Evolutionary conservation across 2,797 vertebrate genomes (phyloP).

Genomic region (Cuculus canorus): DNA sequence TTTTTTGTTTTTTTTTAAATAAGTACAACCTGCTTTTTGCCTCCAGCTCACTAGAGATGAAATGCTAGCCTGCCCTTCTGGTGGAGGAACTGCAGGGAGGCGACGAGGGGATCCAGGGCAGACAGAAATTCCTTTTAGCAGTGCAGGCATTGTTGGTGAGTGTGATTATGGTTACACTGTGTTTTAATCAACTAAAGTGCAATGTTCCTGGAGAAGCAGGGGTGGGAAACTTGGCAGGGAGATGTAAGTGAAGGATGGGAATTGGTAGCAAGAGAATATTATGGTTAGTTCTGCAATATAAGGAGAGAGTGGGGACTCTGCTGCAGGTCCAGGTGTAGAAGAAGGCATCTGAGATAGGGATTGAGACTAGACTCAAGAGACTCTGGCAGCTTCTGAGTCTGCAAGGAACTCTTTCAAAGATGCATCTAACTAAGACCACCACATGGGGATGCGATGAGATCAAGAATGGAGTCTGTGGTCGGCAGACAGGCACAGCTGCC

Average conservation of each 20-base stretch:
- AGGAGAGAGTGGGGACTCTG: neutral
- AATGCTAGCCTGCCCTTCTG: neutral
- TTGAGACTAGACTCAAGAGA: neutral
- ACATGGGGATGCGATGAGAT: neutral
- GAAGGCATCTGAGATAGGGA: neutral
- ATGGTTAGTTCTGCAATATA: neutral
- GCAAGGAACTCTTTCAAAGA: neutral
- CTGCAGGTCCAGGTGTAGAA: neutral
- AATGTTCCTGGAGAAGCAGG: neutral
- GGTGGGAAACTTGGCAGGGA: neutral
- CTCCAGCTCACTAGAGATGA: neutral
- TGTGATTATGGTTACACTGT: fast-evolving
- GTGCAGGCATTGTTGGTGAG: fast-evolving
- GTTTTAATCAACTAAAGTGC: neutral
- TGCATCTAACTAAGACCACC: neutral
- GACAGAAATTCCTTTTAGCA: neutral
- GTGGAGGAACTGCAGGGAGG: neutral
- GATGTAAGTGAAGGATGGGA: fast-evolving
- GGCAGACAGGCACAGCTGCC: neutral
- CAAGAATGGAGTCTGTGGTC: neutral
- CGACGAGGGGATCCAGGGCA: fast-evolving
- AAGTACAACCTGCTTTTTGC: neutral
- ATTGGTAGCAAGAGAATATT: neutral
- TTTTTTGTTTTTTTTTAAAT: neutral
- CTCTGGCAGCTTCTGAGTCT: neutral